Evolutionary conservation across 2,113 vertebrate genomes (phyloP).

Genomic region (Egretta garzetta): DNA sequence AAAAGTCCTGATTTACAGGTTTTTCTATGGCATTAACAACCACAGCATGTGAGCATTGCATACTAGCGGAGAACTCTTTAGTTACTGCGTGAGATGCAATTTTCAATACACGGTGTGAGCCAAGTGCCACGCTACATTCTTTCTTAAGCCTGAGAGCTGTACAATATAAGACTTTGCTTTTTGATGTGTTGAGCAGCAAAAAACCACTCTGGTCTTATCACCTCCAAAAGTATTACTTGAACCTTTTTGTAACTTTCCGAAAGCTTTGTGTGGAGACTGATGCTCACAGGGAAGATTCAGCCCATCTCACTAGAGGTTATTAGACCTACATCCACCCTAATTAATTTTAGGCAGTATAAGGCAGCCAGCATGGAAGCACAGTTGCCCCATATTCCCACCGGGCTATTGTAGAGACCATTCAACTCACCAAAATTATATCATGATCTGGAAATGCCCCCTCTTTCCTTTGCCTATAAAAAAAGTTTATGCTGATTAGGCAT

Average conservation of each 20-base stretch:
- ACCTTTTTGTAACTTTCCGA: neutral
- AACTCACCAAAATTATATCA: neutral
- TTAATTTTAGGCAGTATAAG: neutral
- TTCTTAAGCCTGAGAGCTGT: neutral
- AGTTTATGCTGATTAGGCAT: neutral
- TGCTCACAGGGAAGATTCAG: neutral
- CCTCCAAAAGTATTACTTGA: neutral
- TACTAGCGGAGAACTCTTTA: neutral
- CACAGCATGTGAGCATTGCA: accelerated
- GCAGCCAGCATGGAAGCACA: neutral
- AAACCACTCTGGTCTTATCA: neutral
- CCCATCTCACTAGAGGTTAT: neutral
- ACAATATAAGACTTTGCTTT: neutral
- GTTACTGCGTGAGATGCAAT: neutral
- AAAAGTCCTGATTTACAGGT: neutral
- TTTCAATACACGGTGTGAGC: neutral
- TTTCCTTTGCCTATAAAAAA: neutral
- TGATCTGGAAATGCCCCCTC: neutral
- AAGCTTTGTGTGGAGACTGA: neutral
- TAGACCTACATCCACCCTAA: neutral
- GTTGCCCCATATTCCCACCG: neutral
- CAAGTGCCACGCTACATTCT: neutral
- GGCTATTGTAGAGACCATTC: neutral
- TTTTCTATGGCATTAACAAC: neutral
- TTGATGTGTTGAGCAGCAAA: neutral